Percentiles rank a stretch among this genome's conserved stretches.
Conservation (phyloP, 2,888 invertebrate species). For the Nudaria mundana region DNA sequence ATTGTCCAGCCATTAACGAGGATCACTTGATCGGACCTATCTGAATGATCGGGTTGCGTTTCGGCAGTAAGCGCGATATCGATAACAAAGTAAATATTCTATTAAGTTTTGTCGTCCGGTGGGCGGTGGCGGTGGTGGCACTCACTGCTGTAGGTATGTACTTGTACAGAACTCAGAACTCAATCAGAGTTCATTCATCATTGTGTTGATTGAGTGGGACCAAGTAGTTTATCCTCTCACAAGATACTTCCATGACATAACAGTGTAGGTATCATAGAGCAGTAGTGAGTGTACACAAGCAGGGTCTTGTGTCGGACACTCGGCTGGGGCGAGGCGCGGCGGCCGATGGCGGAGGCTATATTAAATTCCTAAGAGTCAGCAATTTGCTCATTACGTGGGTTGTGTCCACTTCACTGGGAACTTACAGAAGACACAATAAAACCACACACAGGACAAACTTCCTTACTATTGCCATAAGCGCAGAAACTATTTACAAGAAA, state of each 20-base stretch:
- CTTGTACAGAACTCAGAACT: no score
- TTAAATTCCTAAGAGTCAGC: slow-evolving; percentile 43
- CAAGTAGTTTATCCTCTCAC: neutral
- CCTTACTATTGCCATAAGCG: neutral
- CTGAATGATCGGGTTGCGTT: neutral
- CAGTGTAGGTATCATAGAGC: no score
- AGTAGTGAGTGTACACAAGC: no score
- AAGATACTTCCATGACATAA: no score
- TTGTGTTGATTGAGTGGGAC: neutral
- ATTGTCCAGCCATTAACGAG: slow-evolving; percentile 8
- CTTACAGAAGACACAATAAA: slow-evolving; percentile 3
- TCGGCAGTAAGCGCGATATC: neutral
- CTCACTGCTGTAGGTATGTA: no score
- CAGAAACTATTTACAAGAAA: neutral
- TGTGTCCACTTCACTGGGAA: slow-evolving; percentile 5
- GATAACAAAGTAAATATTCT: slow-evolving; percentile 1
- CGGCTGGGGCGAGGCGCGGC: neutral
- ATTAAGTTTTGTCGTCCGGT: neutral
- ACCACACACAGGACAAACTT: slow-evolving; percentile 4
- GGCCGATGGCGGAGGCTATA: slow-evolving; percentile 23
- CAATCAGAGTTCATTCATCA: no score
- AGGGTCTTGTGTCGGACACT: neutral
- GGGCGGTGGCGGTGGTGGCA: neutral
- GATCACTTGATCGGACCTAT: slow-evolving; percentile 3
- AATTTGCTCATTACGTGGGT: slow-evolving; percentile 36